Evolutionary conservation across 2,113 vertebrate genomes (phyloP).

Genomic region (Athene noctua): DNA sequence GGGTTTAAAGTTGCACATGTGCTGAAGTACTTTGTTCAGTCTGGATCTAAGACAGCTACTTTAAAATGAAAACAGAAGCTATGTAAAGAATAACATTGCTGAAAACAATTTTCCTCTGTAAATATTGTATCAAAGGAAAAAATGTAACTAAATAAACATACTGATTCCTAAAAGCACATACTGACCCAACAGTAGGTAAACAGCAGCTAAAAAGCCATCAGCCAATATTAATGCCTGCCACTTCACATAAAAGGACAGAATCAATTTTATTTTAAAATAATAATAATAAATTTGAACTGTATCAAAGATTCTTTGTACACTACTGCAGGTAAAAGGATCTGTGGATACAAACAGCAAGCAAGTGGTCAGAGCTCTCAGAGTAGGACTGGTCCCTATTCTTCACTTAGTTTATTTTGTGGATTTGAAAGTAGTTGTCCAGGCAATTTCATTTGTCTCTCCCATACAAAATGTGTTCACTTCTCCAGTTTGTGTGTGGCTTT

Average conservation of each 20-base stretch:
- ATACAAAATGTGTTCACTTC: not conserved
- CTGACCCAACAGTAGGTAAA: not conserved
- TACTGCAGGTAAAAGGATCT: not conserved
- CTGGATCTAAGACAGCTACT: not conserved
- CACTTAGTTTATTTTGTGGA: not conserved
- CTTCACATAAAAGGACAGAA: not conserved
- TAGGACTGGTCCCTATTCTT: not conserved
- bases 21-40: constrained; percentile 26
- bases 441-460: not conserved
- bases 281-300: not conserved
- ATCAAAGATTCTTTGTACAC: not conserved
- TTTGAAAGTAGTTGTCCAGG: not conserved
- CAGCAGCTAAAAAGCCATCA: not conserved
- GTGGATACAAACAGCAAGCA: not conserved
- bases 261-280: not conserved
- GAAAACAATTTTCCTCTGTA: not conserved
- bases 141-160: not conserved
- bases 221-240: not conserved
- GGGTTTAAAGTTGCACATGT: constrained; percentile 31
- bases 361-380: not conserved
- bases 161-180: not conserved
- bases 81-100: not conserved
- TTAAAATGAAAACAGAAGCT: constrained; percentile 8
- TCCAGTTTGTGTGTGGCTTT: not conserved
- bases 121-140: not conserved